These are phyloP conservation scores for Ptilodon capucinus DNA, from an alignment of 2,888 invertebrate species.

Conservation along the genomic window DNA sequence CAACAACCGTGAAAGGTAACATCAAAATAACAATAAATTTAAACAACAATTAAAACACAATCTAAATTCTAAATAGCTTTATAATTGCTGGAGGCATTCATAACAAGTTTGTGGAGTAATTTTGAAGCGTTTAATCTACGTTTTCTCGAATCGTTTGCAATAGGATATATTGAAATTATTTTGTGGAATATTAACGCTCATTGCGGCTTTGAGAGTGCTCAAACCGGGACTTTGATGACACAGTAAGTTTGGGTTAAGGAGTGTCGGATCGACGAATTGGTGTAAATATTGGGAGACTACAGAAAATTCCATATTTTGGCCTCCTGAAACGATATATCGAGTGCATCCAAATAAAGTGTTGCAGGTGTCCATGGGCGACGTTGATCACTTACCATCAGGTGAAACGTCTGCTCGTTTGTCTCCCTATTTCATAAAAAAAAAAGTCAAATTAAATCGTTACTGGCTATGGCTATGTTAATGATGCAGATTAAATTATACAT, in stretches of 20 bases:
- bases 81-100: constrained; percentile 23
- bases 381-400: too few species aligned
- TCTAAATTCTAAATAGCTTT: constrained; percentile 34
- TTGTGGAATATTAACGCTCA: background rate
- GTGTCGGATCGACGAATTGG: too few species aligned
- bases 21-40: constrained; percentile 17
- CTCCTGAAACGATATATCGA: too few species aligned
- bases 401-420: too few species aligned
- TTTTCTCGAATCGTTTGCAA: constrained; percentile 2
- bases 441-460: too few species aligned
- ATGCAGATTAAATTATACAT: too few species aligned
- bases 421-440: too few species aligned
- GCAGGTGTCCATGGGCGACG: too few species aligned
- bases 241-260: background rate
- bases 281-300: too few species aligned
- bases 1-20: constrained; percentile 4
- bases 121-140: constrained; percentile 11
- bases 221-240: background rate
- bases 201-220: background rate
- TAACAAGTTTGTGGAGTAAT: constrained; percentile 13
- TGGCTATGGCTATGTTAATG: too few species aligned
- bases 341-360: too few species aligned
- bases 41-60: constrained; percentile 33
- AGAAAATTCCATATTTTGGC: too few species aligned
- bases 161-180: background rate